Conservation (phyloP, 1,140 invertebrate species). For the Ostrea edulis region DNA sequence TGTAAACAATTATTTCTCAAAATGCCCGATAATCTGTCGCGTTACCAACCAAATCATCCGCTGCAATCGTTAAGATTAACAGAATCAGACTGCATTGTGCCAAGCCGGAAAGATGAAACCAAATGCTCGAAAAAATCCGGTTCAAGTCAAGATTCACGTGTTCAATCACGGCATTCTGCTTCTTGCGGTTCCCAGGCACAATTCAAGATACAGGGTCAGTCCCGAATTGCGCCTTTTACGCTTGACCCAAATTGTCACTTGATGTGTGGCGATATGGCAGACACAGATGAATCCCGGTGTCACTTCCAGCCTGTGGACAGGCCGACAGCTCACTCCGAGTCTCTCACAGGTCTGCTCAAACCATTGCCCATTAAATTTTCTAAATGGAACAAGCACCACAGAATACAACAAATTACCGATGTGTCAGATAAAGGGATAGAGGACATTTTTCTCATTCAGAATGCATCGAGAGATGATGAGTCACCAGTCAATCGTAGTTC, state of each 20-base stretch:
- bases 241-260: neutral
- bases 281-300: neutral
- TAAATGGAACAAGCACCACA: neutral
- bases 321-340: neutral
- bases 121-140: neutral
- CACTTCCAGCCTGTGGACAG: neutral
- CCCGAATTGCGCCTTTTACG: neutral
- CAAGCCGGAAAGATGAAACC: neutral
- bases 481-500: neutral
- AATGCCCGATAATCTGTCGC: neutral
- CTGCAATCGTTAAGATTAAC: neutral
- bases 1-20: neutral
- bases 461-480: neutral
- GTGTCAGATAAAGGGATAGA: neutral
- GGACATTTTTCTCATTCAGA: neutral
- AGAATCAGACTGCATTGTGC: neutral
- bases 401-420: neutral
- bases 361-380: neutral
- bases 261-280: neutral
- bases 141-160: neutral
- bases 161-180: neutral
- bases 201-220: neutral
- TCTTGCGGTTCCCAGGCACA: neutral
- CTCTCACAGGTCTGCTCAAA: neutral
- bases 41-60: neutral